Evolutionary conservation across 1,140 invertebrate genomes (phyloP).

Genomic region (Periplaneta americana): DNA sequence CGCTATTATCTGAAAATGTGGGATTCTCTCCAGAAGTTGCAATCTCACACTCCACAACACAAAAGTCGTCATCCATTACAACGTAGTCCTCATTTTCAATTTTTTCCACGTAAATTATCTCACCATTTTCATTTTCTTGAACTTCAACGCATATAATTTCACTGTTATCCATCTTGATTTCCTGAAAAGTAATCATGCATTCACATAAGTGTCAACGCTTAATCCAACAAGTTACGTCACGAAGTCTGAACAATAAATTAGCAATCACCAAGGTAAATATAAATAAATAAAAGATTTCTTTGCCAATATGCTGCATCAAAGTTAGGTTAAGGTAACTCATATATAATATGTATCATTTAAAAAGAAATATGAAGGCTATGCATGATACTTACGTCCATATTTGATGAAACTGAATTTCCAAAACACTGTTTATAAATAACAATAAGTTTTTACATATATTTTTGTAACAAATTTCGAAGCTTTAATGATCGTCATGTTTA

Average conservation of each 20-base stretch:
- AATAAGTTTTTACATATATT: too few species aligned
- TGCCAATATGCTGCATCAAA: background rate
- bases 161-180: background rate
- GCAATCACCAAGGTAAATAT: background rate
- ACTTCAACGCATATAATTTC: slow-evolving; percentile 7
- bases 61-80: slow-evolving; percentile 5
- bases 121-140: slow-evolving; percentile 10
- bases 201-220: background rate
- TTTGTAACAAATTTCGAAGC: too few species aligned
- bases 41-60: slow-evolving; percentile 1
- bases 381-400: background rate
- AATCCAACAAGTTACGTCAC: background rate
- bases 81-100: background rate
- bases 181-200: background rate
- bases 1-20: background rate
- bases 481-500: too few species aligned
- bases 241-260: background rate
- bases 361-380: background rate
- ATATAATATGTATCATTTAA: background rate
- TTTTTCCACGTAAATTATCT: slow-evolving; percentile 4
- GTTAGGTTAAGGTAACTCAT: background rate
- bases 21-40: background rate
- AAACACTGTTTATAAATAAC: too few species aligned
- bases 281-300: background rate
- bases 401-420: too few species aligned